Percentiles rank a stretch among this genome's conserved stretches.
Conservation (phyloP, 2,113 vertebrate species). For the Pseudorectes ferrugineus region DNA sequence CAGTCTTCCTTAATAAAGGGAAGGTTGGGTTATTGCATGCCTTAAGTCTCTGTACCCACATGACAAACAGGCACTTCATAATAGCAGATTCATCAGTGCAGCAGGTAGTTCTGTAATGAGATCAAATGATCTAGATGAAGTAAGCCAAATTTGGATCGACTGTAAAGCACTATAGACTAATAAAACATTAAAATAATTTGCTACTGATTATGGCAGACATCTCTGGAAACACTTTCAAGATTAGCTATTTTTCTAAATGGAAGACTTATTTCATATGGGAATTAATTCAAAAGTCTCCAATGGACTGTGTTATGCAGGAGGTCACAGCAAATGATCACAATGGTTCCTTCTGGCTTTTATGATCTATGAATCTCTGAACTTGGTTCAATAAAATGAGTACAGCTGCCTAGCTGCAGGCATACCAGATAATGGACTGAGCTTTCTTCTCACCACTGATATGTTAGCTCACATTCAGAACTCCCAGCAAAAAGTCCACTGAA, state of each 20-base stretch:
- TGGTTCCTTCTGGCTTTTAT: neutral
- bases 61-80: neutral
- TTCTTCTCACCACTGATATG: neutral
- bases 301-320: neutral
- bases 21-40: neutral
- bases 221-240: constrained; percentile 23
- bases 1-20: neutral
- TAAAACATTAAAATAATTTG: constrained; percentile 25
- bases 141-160: neutral
- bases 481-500: neutral
- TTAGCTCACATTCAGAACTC: neutral
- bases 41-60: neutral
- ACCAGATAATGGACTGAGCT: neutral
- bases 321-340: neutral
- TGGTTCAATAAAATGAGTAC: neutral
- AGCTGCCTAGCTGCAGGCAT: neutral
- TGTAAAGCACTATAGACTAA: neutral
- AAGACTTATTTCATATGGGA: neutral
- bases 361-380: neutral
- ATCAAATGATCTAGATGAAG: neutral
- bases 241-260: constrained; percentile 7
- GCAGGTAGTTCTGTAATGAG: neutral
- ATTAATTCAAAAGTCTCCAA: neutral
- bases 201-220: neutral
- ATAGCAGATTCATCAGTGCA: neutral